Base-by-base conservation (phyloP, 2,888 invertebrate genomes). In the Temnothorax rugatulus region DNA sequence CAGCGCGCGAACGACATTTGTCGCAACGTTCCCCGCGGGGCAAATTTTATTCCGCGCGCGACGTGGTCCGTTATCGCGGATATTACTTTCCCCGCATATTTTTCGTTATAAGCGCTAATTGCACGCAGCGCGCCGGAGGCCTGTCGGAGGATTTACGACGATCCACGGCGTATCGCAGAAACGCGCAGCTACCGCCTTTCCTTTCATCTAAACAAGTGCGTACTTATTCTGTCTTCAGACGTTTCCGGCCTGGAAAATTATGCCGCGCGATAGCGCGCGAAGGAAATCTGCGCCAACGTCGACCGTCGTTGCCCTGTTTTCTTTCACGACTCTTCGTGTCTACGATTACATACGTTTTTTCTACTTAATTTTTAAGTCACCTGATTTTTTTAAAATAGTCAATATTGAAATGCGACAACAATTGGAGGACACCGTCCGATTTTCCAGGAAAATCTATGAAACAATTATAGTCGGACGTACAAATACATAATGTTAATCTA, bases 61-160 rank as follows among this genome's bases (percentile, higher is more conserved):
- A 69, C 79, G 38, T 13, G 73, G 47, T 34, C 38, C 83, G 86
- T 79, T 82, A 85, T 83, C 86, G 83, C 83, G 41, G 18, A 38
- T 75, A 44, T 79, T 75, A 61, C 73, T 81, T 81, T 71, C 29
- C 73, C 59, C 57, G 71, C 81, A 77, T 83, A 84, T 81, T 88
- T 90, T 82, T 88, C 86, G 86, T 90, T 66, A 82, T 41, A 50
- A 50, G 64, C 50, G 57, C 59, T 84, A 83, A 87, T 88, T 86
- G 66, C 86, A 54, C 68, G 57, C 50, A 4, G n/a, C 41, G 21
- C 63, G 59, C 74, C 44, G 52, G n/a, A 34, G 59, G 57, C 76
- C 54, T 41, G 25, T 34, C 64, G 47, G 21, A 41, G 50, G 68
- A 87, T 87, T 88, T 82, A 89, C 87, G 87, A 86, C 77, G 38